Percentiles rank a stretch among this genome's conserved stretches.
phyloP scores from a whole-genome alignment of 2,888 invertebrate species.

The Philonicus albiceps region DNA sequence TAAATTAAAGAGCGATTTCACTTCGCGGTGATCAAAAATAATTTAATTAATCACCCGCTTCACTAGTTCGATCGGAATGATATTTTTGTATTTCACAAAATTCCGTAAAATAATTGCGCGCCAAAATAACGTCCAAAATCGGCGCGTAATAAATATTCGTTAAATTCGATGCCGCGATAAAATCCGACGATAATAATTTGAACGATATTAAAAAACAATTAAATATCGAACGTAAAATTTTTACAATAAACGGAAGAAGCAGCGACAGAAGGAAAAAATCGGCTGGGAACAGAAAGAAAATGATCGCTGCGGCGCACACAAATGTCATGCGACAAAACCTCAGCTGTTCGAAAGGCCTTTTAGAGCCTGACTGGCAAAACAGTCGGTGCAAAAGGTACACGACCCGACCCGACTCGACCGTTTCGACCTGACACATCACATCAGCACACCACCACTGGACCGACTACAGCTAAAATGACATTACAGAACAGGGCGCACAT shows the following conservation, averaged over 20 bases:
- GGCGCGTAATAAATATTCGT: not conserved
- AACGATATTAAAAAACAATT: not conserved
- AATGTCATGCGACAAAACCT: conserved; percentile 48
- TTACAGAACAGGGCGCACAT: not conserved
- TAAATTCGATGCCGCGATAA: not conserved
- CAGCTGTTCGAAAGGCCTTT: conserved; percentile 65
- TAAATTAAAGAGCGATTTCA: not conserved
- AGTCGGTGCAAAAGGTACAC: conserved; percentile 66
- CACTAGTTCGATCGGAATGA: not conserved
- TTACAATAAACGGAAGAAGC: not conserved
- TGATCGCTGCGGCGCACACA: conserved; percentile 15
- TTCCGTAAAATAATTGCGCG: conserved; percentile 35
- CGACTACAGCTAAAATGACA: not conserved
- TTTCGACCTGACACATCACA: conserved; percentile 64
- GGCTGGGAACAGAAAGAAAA: conserved; percentile 16
- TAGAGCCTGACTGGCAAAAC: conserved; percentile 65
- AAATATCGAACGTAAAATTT: not conserved
- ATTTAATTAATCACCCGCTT: not conserved
- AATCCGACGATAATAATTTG: not conserved
- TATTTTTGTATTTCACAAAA: not conserved
- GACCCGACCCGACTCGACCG: conserved; percentile 66
- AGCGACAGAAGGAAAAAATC: not conserved
- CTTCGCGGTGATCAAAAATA: not conserved
- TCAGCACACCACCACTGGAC: conserved; percentile 33
- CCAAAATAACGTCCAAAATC: conserved; percentile 39